A percentile compares a stretch with the other conserved stretches of the same genome.
These are phyloP conservation scores for Rhineura floridana DNA, from an alignment of 2,113 vertebrate species.

Conservation along the genomic window DNA sequence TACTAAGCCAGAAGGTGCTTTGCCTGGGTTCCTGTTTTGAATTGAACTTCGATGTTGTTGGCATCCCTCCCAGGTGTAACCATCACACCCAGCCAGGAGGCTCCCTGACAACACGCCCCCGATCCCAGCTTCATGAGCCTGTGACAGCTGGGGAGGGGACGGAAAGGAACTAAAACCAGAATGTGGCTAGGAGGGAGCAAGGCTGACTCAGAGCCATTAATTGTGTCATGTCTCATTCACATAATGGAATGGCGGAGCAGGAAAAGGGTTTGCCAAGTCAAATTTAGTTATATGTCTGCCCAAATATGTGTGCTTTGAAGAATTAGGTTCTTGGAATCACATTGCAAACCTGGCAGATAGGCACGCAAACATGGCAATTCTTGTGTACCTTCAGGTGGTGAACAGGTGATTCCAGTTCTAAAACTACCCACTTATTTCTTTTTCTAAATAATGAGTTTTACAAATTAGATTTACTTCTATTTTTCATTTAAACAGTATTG, in stretches of 20 bases:
- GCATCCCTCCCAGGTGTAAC: neutral
- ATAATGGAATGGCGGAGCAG: neutral
- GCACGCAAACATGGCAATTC: neutral
- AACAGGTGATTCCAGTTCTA: neutral
- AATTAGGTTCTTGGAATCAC: fast-evolving
- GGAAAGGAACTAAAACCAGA: conserved; percentile 20
- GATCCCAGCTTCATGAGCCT: neutral
- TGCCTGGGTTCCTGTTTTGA: neutral
- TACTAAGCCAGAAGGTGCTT: neutral
- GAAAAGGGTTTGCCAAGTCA: neutral
- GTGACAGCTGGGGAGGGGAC: neutral
- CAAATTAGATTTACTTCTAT: neutral
- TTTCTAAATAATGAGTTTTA: neutral
- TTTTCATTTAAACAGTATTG: neutral
- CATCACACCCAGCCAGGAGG: neutral
- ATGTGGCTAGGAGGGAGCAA: neutral
- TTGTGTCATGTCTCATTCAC: neutral
- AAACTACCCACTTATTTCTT: neutral
- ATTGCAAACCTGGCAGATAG: neutral
- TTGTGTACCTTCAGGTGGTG: neutral
- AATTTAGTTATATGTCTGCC: neutral
- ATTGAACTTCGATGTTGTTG: neutral
- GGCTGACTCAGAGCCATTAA: conserved; percentile 23
- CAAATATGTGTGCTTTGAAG: neutral
- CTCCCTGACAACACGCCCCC: neutral